Evolutionary conservation across 2,888 invertebrate genomes (phyloP), one percentile per base, ranked within the genome.

Genomic region (Taenaris catops): DNA sequence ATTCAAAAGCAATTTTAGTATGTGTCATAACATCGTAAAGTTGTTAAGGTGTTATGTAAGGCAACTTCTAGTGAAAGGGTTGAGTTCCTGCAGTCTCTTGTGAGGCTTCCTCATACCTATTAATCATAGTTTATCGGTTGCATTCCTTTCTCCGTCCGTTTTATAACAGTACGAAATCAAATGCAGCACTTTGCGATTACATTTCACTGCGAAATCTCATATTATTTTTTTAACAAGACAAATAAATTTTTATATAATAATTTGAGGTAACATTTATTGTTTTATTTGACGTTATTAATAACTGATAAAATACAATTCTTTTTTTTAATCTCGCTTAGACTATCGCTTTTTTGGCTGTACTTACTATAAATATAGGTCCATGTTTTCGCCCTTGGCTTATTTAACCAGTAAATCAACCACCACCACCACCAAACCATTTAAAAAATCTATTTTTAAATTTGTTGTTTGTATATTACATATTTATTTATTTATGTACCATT

Each of bases 61-160:
- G 4, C 10, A 1, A 7, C 29, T 29, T 10, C 24, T 29, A 33
- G 42, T 43, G 42, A 43, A 43, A 43, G 39, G 40, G 32, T 26
- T 10, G 7, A n/a, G 29, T 20, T 25, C 25, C 18, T 25, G 12
- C 32, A 24, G 8, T 32, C 26, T 20, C 20, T 29, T 16, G 17
- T 20, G 17, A 5, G 8, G 34, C 37, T 37, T 37, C 41, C 41
- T 37, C 16, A 11, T 14, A 21, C 16, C 16, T 24, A 33, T 17
- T 29, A 25, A 31, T 5, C 11, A 27, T 32, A 32, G 31, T 25
- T 21, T 37, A 37, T 34, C 16, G 32, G 27, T 4, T 11, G 26
- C 11, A 34, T 23, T 33, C 37, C 23, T 34, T 23, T 26, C 16
- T 27, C 19, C 9, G 9, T 14, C 29, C n/a, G 7, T 17, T 10